phyloP scores from a whole-genome alignment of 2,888 invertebrate species.

The Sarcophaga rosellei region DNA sequence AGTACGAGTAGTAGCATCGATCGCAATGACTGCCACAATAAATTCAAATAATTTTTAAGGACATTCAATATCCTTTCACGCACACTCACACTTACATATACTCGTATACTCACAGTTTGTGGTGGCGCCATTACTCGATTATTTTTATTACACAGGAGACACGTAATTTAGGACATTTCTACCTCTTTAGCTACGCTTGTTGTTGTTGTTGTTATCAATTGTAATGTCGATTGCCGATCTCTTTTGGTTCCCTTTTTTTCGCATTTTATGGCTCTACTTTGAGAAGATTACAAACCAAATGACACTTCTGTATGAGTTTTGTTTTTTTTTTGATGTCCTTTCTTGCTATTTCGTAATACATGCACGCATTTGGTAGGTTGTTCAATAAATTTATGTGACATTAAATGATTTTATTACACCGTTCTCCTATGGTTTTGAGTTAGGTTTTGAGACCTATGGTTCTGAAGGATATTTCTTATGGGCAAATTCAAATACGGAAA shows the following conservation, averaged over 20 bases:
- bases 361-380: background rate
- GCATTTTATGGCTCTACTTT: slow-evolving; percentile 58
- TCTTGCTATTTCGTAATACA: background rate
- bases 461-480: background rate
- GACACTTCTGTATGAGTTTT: slow-evolving; percentile 39
- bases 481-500: too few species aligned
- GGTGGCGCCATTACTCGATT: slow-evolving; percentile 58
- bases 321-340: background rate
- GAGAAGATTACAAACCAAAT: slow-evolving; percentile 57
- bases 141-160: background rate
- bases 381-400: background rate
- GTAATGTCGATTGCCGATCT: slow-evolving; percentile 4
- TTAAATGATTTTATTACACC: background rate
- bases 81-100: too few species aligned
- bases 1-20: background rate
- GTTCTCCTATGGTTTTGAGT: background rate
- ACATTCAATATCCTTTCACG: slow-evolving; percentile 13
- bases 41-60: slow-evolving; percentile 34
- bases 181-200: background rate
- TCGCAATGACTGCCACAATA: slow-evolving; percentile 21
- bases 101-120: slow-evolving; percentile 54
- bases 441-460: too few species aligned
- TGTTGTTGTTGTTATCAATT: background rate
- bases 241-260: slow-evolving; percentile 30
- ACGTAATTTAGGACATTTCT: slow-evolving; percentile 26